Evolutionary conservation across 2,113 vertebrate species (phyloP), one percentile per base, ranked within the genome.

Genomic region (Mesocricetus auratus): DNA sequence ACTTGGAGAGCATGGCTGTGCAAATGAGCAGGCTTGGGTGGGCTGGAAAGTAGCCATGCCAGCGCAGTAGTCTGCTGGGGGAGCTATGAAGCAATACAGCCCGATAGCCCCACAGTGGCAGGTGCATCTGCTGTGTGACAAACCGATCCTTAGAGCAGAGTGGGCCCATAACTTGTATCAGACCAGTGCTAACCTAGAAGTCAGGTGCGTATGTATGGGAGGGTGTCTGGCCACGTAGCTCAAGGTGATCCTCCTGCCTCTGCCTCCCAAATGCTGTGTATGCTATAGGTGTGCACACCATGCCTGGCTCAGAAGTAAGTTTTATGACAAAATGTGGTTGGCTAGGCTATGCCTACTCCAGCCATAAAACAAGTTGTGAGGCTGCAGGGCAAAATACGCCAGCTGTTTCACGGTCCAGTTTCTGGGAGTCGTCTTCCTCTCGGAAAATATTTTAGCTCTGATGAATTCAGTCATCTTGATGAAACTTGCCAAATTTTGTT

Each of bases 301-400:
- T 26, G 64, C 22, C 17, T 21, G 7, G 45, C 39, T 74, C 60
- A 42, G 85, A 92, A 89, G 42, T 19, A 33, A 36, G 21, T 73
- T 89, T 93, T 86, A 71, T 64, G 42, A 89, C 42, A 83, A 89
- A 90, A 9, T 47, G 24, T 33, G 29, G 39, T 75, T 89, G 88
- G 66, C 60, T 11, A 71, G 16, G 31, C 19, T 56, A 4, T 47
- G 71, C 47, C 39, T 56, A 62, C 31, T 68, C 33, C 77, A 58
- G 5, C 39, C 24, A 31, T 66, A 85, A 91, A 78, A 45, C 58
- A 86, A 42, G 50, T 64, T 22, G 4, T 66, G 29, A 87, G 62
- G n/a, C 92, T 83, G 2, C 13, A 39, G 68, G 45, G 19, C 13
- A 26, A n/a, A 90, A 47, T 7, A 1, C 82, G 42, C 33, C 50